These are phyloP conservation scores for Panthera leo DNA, from an alignment of 2,113 vertebrate genomes.

Conservation along the genomic window DNA sequence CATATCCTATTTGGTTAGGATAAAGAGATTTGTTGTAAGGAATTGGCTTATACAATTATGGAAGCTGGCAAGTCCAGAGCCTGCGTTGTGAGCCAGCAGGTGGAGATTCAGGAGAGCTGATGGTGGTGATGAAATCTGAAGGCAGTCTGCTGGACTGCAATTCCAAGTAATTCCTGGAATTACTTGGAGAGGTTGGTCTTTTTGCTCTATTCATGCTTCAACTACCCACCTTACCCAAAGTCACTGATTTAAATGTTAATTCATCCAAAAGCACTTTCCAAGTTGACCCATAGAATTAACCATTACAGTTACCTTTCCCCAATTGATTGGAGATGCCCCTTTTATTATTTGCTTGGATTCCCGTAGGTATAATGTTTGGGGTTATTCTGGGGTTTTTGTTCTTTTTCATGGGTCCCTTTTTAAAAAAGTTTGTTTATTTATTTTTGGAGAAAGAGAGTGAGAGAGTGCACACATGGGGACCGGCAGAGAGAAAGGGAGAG, in stretches of 20 bases:
- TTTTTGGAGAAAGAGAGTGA: too few species aligned
- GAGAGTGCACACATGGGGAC: too few species aligned
- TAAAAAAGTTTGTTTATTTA: too few species aligned
- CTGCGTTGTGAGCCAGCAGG: background rate
- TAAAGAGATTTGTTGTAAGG: background rate
- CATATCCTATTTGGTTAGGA: background rate
- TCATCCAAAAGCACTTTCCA: background rate
- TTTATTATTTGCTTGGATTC: background rate
- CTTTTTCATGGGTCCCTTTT: background rate
- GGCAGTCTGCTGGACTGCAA: background rate
- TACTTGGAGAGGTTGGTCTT: background rate
- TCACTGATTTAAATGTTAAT: background rate
- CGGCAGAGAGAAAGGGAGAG: too few species aligned
- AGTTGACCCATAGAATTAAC: background rate
- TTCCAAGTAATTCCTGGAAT: too few species aligned
- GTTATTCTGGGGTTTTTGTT: background rate
- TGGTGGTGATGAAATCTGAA: fast-evolving
- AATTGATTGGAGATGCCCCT: background rate
- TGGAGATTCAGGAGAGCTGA: fast-evolving
- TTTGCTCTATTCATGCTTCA: background rate
- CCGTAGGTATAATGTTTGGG: background rate
- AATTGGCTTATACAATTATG: too few species aligned
- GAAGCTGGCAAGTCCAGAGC: background rate
- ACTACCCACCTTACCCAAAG: background rate
- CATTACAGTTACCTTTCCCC: background rate